phyloP scores from a whole-genome alignment of 2,113 vertebrate genomes.

The Microcebus jonahi region DNA sequence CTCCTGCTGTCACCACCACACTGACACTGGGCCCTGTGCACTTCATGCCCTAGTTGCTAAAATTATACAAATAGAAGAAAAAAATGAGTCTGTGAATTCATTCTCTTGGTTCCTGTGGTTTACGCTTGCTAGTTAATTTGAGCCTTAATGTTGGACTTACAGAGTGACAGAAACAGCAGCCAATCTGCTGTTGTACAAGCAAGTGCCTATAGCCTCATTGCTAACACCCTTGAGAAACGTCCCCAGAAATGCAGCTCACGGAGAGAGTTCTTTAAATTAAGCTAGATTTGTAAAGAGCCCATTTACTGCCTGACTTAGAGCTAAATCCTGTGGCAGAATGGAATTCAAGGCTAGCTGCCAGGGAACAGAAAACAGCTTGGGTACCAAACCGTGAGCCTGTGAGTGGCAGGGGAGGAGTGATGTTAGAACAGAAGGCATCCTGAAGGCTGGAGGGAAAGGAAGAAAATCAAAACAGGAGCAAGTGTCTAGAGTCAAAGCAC shows the following conservation, averaged over 20 bases:
- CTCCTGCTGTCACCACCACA: neutral
- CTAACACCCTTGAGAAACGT: constrained; percentile 60
- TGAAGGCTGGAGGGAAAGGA: neutral
- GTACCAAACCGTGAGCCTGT: neutral
- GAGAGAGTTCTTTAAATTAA: constrained; percentile 60
- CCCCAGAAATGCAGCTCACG: constrained; percentile 38
- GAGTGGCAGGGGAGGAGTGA: constrained; percentile 7
- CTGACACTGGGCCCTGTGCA: accelerated
- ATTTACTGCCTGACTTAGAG: constrained; percentile 62
- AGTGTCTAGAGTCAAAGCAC: neutral
- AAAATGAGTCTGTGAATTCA: neutral
- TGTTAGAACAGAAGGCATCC: neutral
- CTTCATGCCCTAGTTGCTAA: constrained; percentile 3
- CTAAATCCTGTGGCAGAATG: constrained; percentile 56
- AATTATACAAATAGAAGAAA: neutral
- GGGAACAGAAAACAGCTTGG: constrained; percentile 54
- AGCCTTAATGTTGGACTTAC: neutral
- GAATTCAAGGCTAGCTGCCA: constrained; percentile 24
- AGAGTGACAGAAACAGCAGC: constrained; percentile 60
- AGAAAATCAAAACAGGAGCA: neutral
- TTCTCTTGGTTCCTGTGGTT: constrained; percentile 1
- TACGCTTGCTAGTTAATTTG: constrained; percentile 58
- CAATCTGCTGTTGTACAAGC: constrained; percentile 64
- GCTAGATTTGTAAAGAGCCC: constrained; percentile 67
- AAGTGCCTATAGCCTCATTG: neutral